Conservation (phyloP, 2,797 vertebrate genomes). For the Streptopelia turtur region DNA sequence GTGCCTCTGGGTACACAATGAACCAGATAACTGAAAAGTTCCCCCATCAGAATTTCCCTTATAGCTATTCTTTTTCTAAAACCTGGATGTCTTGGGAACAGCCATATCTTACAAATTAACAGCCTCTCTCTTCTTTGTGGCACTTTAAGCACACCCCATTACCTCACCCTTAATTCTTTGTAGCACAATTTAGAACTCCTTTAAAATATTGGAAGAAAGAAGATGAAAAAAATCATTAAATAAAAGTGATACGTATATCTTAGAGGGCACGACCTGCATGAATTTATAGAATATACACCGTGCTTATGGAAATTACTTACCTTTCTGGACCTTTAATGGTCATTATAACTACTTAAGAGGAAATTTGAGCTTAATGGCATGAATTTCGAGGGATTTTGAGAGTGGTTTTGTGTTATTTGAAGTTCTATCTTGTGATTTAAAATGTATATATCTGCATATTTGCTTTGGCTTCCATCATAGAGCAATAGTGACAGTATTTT, state of each 20-base stretch:
- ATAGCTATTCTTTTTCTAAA: constrained; percentile 27
- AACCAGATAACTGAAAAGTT: constrained; percentile 51
- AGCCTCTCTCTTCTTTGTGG: constrained; percentile 3
- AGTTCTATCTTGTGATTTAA: background rate
- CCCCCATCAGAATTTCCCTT: constrained; percentile 28
- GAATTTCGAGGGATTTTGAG: background rate
- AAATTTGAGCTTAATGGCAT: background rate
- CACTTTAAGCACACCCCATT: constrained; percentile 25
- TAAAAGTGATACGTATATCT: background rate
- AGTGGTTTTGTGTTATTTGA: background rate
- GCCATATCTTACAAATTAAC: constrained; percentile 49
- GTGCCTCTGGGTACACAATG: constrained; percentile 33
- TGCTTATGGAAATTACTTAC: background rate
- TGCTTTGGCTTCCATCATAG: background rate
- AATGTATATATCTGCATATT: background rate
- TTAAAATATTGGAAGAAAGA: constrained; percentile 17
- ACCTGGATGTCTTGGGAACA: constrained; percentile 53
- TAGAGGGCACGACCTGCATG: background rate
- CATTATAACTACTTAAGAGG: background rate
- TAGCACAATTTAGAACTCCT: background rate
- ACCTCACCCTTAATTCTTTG: constrained; percentile 22
- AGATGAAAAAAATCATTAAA: constrained; percentile 13
- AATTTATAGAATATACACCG: background rate
- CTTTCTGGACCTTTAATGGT: background rate
- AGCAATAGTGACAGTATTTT: background rate